Percentiles rank a stretch among this genome's conserved stretches.
These are phyloP conservation scores for Formica aserva DNA, from an alignment of 2,888 invertebrate genomes.

Conservation along the genomic window DNA sequence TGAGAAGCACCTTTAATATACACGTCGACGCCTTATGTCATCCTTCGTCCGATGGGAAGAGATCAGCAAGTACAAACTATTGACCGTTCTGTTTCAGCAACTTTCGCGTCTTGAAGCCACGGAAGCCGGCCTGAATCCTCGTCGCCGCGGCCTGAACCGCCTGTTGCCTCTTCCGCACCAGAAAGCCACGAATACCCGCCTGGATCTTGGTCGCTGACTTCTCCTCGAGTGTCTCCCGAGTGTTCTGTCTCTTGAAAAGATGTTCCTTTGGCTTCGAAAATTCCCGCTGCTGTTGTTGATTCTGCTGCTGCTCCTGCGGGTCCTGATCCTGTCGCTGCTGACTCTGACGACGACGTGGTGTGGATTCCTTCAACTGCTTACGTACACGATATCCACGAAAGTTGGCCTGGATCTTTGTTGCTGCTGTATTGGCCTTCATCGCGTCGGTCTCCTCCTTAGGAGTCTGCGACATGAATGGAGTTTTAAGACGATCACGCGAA, in stretches of 20 bases:
- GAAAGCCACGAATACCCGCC: slow-evolving; percentile 90
- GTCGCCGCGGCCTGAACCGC: slow-evolving; percentile 82
- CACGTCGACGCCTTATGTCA: slow-evolving; percentile 5
- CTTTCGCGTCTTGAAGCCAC: slow-evolving; percentile 83
- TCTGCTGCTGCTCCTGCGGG: not conserved
- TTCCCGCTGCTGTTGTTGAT: not conserved
- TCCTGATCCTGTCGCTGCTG: slow-evolving; percentile 20
- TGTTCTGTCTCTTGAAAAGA: slow-evolving; percentile 62
- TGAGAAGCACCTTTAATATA: slow-evolving; percentile 10
- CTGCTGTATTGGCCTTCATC: slow-evolving; percentile 84
- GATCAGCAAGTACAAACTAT: slow-evolving; percentile 58
- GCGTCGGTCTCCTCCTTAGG: slow-evolving; percentile 56
- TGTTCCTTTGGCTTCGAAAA: slow-evolving; percentile 11
- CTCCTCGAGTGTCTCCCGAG: slow-evolving; percentile 75
- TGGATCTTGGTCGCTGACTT: slow-evolving; percentile 89
- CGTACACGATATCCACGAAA: slow-evolving; percentile 87
- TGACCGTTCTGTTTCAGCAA: slow-evolving; percentile 80
- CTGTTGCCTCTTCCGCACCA: slow-evolving; percentile 87
- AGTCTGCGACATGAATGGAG: slow-evolving; percentile 57
- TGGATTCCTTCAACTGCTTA: slow-evolving; percentile 84
- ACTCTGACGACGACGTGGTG: slow-evolving; percentile 47
- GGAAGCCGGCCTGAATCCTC: slow-evolving; percentile 83
- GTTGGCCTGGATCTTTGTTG: slow-evolving; percentile 87
- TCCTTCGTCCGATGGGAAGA: not conserved
- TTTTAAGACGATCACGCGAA: slow-evolving; percentile 11